Conservation (phyloP, 2,888 invertebrate genomes). For the Pomacea canaliculata region DNA sequence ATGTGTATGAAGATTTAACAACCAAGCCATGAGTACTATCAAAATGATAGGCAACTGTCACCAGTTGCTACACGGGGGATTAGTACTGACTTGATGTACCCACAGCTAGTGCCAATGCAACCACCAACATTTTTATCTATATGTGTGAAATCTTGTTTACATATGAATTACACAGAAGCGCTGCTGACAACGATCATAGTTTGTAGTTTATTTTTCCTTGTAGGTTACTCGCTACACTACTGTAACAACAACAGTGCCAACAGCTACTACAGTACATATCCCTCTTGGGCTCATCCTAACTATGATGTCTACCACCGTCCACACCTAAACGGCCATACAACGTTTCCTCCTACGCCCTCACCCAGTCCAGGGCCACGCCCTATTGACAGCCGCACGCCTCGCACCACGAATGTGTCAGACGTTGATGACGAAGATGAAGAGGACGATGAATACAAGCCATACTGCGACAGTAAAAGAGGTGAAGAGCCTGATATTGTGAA, state of each 20-base stretch:
- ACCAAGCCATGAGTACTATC: too few relatives aligned
- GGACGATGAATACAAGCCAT: slow-evolving; percentile 27
- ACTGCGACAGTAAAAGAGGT: slow-evolving; percentile 32
- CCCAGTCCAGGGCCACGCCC: background rate
- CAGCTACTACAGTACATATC: background rate
- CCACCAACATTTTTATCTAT: too few relatives aligned
- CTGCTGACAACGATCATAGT: too few relatives aligned
- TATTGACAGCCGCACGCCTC: background rate
- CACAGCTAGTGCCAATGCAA: too few relatives aligned
- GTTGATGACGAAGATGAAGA: slow-evolving; percentile 3
- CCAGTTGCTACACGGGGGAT: too few relatives aligned
- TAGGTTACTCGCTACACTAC: background rate
- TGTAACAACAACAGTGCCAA: background rate
- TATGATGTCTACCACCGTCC: background rate
- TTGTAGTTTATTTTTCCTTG: too few relatives aligned
- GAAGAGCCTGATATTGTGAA: background rate
- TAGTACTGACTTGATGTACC: too few relatives aligned
- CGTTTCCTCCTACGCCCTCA: background rate
- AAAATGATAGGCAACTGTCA: too few relatives aligned
- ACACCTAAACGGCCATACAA: background rate
- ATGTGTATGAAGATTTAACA: too few relatives aligned
- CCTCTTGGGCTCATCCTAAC: background rate
- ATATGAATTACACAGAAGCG: too few relatives aligned
- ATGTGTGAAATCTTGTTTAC: too few relatives aligned
- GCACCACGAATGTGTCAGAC: background rate